These are phyloP conservation scores for Corella eumyota DNA, from an alignment of 23 tunicate genomes.

Conservation along the genomic window DNA sequence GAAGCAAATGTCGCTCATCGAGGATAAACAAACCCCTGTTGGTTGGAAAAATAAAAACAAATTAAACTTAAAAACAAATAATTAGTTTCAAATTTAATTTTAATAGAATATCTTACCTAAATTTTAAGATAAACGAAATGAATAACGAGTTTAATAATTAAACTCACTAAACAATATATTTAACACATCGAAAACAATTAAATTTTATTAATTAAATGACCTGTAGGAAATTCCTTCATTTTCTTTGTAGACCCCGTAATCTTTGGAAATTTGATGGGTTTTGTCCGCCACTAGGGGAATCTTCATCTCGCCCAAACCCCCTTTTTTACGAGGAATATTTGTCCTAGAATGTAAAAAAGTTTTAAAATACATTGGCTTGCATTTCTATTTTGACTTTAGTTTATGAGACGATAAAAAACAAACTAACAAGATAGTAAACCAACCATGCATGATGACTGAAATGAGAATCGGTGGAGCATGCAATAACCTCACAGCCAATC, in stretches of 20 bases:
- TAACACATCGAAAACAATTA: background rate
- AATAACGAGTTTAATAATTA: too few species aligned
- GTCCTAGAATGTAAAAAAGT: conserved; percentile 16
- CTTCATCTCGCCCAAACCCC: conserved; percentile 81
- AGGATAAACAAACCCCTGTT: conserved; percentile 86
- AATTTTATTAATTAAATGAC: background rate
- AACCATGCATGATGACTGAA: conserved; percentile 84
- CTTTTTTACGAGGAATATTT: conserved; percentile 75
- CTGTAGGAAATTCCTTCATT: conserved; percentile 73
- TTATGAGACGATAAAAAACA: background rate
- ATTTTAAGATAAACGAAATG: too few species aligned
- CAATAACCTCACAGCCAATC: conserved; percentile 71
- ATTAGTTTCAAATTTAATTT: background rate
- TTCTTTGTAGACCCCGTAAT: conserved; percentile 73
- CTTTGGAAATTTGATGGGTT: conserved; percentile 42
- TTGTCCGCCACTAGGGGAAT: conserved; percentile 88
- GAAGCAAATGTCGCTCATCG: conserved; percentile 61
- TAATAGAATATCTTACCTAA: too few species aligned
- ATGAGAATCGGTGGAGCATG: conserved; percentile 96
- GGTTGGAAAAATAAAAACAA: background rate
- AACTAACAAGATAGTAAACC: background rate
- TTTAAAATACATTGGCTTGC: too few species aligned
- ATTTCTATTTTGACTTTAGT: too few species aligned
- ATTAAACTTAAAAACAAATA: background rate
- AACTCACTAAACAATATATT: too few species aligned